Percentiles rank a stretch among this genome's conserved stretches.
phyloP scores from a whole-genome alignment of 2,113 vertebrate genomes.

The Sminthopsis crassicaudata region DNA sequence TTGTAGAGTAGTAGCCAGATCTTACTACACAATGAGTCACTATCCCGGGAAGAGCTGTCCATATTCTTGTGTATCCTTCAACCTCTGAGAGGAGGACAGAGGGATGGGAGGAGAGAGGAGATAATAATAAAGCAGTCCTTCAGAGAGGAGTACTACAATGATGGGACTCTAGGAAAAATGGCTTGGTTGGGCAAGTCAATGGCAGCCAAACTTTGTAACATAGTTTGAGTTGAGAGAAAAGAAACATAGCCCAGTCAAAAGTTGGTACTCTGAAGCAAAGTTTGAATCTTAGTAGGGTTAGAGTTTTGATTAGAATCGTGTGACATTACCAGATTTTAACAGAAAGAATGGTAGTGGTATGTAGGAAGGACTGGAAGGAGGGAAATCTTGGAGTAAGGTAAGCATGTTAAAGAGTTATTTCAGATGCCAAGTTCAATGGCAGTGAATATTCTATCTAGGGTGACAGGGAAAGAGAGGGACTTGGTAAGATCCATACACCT shows the following conservation, averaged over 20 bases:
- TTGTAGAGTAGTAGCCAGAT: neutral
- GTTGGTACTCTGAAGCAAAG: neutral
- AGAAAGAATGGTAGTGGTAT: neutral
- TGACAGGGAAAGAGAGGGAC: neutral
- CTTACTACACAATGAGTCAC: neutral
- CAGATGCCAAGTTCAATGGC: neutral
- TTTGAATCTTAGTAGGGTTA: neutral
- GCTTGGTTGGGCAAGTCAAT: neutral
- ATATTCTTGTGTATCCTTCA: neutral
- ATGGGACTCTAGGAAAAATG: neutral
- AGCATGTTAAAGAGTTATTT: neutral
- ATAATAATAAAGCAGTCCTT: neutral
- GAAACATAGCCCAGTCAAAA: neutral
- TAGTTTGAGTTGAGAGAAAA: neutral
- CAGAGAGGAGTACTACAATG: neutral
- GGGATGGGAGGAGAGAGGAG: neutral
- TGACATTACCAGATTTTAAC: neutral
- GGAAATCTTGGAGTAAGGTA: neutral
- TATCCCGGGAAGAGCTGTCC: neutral
- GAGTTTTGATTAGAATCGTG: neutral
- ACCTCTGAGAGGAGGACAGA: neutral
- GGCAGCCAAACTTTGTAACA: neutral
- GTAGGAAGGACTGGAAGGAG: neutral
- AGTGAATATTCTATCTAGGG: neutral
- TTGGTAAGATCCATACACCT: neutral